Evolutionary conservation across 1,140 invertebrate species (phyloP), one percentile per base, ranked within the genome.

Genomic region (Magallana angulata): DNA sequence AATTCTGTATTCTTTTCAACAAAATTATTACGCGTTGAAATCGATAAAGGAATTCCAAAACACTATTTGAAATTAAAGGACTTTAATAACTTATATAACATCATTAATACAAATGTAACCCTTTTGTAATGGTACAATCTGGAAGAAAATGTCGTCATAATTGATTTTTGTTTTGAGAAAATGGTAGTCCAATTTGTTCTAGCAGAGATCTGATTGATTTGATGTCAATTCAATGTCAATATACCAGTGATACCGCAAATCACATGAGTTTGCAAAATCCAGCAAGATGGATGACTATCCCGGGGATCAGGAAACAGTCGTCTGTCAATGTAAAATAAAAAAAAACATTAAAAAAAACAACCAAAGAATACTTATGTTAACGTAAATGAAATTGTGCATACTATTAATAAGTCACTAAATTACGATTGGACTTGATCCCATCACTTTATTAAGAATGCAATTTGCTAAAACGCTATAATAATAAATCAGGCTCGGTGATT

Each of bases 251-350:
- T 76, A 76, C 68, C 24, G 30, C 68, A 76, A 76, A 76, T 76
- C 68, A 76, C 68, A 76, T 76, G 68, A 76, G 24, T 36, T 76
- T 76, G 68, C 68, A 76, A 76, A 76, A 76, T 76, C 24, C 24
- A 30, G 36, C 24, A 76, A 76, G 68, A 76, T 76, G 24, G 68
- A 76, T 76, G 68, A 30, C 68, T 24, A 12, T 76, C 68, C 60
- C 16, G 8, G 68, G 24, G 30, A 30, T 18, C 24, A 76, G 68
- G 68, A 76, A 76, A 76, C 36, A 24, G 14, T 76, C 8, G 68
- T 24, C 11, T 18, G 16, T 16, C 16, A 64, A 64, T 5, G 16
- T 64, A 64, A 64, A n/a, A 64, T 64, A 18, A n/a, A 18, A 64
- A 64, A n/a, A 64, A n/a, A n/a, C 12, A 16, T 64, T 16, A 64